A percentile compares a stretch with the other conserved stretches of the same genome.
Evolutionary conservation across 1,140 invertebrate species (phyloP).

Genomic region (Vollenhovia emeryi): DNA sequence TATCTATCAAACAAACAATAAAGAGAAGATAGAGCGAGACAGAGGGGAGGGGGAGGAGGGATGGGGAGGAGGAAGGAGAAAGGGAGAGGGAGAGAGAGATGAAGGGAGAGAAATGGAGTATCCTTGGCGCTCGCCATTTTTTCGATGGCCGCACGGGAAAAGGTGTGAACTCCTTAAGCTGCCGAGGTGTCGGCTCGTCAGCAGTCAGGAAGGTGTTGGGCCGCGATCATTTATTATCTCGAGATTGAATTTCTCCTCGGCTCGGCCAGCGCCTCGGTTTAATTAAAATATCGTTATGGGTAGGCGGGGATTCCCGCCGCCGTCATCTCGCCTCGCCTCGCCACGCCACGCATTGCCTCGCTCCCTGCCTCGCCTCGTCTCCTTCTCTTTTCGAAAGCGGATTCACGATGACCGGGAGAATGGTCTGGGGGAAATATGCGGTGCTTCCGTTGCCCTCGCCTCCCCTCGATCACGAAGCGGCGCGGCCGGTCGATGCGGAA

Average conservation of each 20-base stretch:
- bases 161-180: slow-evolving; percentile 84
- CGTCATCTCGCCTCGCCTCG: slow-evolving; percentile 74
- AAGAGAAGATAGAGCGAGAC: slow-evolving; percentile 44
- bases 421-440: slow-evolving; percentile 42
- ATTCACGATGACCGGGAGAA: slow-evolving; percentile 44
- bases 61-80: neutral
- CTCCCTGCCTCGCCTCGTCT: slow-evolving; percentile 68
- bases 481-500: slow-evolving; percentile 31
- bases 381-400: slow-evolving; percentile 67
- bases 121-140: slow-evolving; percentile 67
- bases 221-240: slow-evolving; percentile 86
- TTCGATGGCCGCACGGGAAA: slow-evolving; percentile 72
- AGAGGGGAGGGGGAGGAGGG: neutral
- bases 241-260: slow-evolving; percentile 85
- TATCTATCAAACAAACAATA: slow-evolving; percentile 75
- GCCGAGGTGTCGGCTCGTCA: slow-evolving; percentile 82
- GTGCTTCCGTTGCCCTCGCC: slow-evolving; percentile 61
- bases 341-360: slow-evolving; percentile 18
- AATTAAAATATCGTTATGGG: slow-evolving; percentile 86
- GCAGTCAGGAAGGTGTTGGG: slow-evolving; percentile 84
- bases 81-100: neutral
- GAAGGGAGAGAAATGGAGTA: slow-evolving; percentile 41
- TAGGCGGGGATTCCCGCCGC: slow-evolving; percentile 84
- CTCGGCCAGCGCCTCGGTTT: slow-evolving; percentile 82
- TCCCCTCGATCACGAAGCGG: slow-evolving; percentile 16